Evolutionary conservation across 2,797 vertebrate genomes (phyloP).

Genomic region (Siniperca obscura): DNA sequence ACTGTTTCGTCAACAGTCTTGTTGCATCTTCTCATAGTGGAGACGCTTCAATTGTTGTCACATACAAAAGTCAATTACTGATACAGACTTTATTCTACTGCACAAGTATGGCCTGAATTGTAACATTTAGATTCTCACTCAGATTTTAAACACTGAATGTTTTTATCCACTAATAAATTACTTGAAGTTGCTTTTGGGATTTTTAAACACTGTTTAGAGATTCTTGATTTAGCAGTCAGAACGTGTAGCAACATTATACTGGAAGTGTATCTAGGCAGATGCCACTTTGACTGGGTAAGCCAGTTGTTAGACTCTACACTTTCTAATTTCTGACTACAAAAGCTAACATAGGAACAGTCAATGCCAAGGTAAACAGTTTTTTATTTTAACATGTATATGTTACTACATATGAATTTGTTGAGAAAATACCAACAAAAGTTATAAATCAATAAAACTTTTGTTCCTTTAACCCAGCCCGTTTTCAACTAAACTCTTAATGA

Average conservation of each 20-base stretch:
- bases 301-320: slow-evolving; percentile 30
- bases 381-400: slow-evolving; percentile 68
- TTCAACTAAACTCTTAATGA: slow-evolving; percentile 3
- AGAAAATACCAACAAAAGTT: slow-evolving; percentile 23
- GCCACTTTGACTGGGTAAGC: slow-evolving; percentile 40
- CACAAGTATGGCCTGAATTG: slow-evolving; percentile 73
- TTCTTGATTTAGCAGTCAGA: slow-evolving; percentile 52
- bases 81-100: slow-evolving; percentile 73
- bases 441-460: slow-evolving; percentile 37
- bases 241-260: slow-evolving; percentile 58
- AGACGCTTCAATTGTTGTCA: slow-evolving; percentile 17
- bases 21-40: slow-evolving; percentile 47
- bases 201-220: slow-evolving; percentile 56
- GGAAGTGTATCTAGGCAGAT: slow-evolving; percentile 20
- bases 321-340: slow-evolving; percentile 46
- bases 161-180: slow-evolving; percentile 74
- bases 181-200: slow-evolving; percentile 72
- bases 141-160: slow-evolving; percentile 72
- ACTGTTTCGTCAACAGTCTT: slow-evolving; percentile 46
- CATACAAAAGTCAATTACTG: slow-evolving; percentile 43
- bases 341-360: slow-evolving; percentile 58
- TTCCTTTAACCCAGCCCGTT: slow-evolving; percentile 14
- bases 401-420: slow-evolving; percentile 38
- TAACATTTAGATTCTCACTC: slow-evolving; percentile 64
- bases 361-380: slow-evolving; percentile 74